Base-by-base conservation (phyloP, 2,888 invertebrate genomes). In the Pachliopta kotzebuea region DNA sequence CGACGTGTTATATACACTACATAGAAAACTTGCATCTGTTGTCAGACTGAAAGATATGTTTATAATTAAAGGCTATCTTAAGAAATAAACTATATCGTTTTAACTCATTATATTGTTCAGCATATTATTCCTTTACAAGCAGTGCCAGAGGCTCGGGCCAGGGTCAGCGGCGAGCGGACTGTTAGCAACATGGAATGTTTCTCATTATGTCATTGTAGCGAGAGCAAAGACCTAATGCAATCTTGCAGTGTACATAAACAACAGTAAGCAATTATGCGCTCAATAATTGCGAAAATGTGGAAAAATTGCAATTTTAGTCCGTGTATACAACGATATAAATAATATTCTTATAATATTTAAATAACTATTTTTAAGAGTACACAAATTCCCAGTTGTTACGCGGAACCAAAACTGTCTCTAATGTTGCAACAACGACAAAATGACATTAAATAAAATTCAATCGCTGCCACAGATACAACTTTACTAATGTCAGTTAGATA, bases 1-100 rank as follows among this genome's bases (percentile, higher is more conserved):
- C 80, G 78, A 83, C 80, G 81, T 80, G 80, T 83, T 80, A 81
- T 79, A 84, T 89, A 89, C 85, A 90, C 90, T 90, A 90, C 90
- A 90, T 79, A 87, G 90, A 90, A 90, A 91, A 90, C 91, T 90
- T 90, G 90, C 90, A 85, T 88, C 86, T 82, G 84, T 76, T 81
- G 77, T 86, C 88, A 85, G 86, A 86, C 85, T 86, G 86, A 84
- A 84, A 85, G 85, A 89, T 88, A 89, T 88, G 88, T 90, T 84
- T 86, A 81, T 84, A 80, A 80, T 72, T 86, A 86, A 82, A 84
- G 81, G 79, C 86, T 89, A 88, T 84, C 86, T 88, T 89, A 87
- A 75, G 83, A 86, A 84, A 87, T 89, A 89, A 85, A 83, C 76
- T 79, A 83, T 80, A 84, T 77, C 85, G 78, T 80, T 80, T 76